Evolutionary conservation across 2,888 invertebrate species (phyloP), one percentile per base, ranked within the genome.

Genomic region (Stomorhina lunata): DNA sequence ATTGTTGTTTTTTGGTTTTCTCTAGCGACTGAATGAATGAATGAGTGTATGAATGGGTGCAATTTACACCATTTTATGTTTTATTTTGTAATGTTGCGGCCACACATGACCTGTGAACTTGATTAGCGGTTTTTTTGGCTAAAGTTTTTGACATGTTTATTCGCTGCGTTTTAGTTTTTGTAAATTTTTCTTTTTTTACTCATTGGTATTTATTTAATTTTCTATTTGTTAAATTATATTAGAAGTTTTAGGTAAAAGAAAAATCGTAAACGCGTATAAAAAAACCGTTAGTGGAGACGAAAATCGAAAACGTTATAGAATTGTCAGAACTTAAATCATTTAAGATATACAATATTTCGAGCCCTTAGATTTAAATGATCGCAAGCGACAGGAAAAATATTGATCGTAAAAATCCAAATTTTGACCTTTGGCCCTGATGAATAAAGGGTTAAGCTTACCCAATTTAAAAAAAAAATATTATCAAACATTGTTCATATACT

Each of bases 71-170:
- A 57, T 71, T n/a, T n/a, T n/a, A n/a, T n/a, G n/a, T n/a, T n/a
- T n/a, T n/a, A 66, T 76, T 81, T 72, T 78, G 81, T 59, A 69
- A 82, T 66, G 79, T 71, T 82, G 82, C 82, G 82, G 79, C 75
- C 78, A 79, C 77, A 80, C 84, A 80, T 85, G 84, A 86, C 87
- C 88, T 87, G 86, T 87, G 87, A 86, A 87, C 87, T 89, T 89
- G 89, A 89, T 89, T 89, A 89, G 89, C 89, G 89, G 89, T 89
- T 88, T 85, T 84, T 86, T 85, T 87, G 86, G 85, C 87, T 86
- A 86, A 81, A 85, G 85, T 84, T 88, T 85, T 85, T 86, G 87
- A 87, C 85, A 84, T 85, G 84, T 84, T 85, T 84, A 81, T 68
- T 48, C 29, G 53, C 25, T 65, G 55, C 43, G 25, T 50, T 65